Base-by-base conservation (phyloP, 2,888 invertebrate genomes). In the Euclidia mi region DNA sequence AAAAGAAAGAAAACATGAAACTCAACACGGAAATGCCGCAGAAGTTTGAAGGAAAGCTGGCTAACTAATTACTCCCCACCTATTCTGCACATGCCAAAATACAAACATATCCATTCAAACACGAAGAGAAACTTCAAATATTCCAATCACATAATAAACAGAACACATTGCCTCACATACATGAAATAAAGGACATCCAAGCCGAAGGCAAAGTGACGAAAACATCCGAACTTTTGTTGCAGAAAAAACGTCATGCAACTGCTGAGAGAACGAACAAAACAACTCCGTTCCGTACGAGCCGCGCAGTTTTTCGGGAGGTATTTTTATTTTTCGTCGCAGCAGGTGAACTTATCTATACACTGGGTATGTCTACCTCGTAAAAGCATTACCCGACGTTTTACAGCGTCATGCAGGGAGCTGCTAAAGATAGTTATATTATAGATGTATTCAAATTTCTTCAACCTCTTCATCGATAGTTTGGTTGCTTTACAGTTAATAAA, bases 311-410 rank as follows among this genome's bases (percentile, higher is more conserved):
- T 47, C 59, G 56, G 6, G 20, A 43, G 32, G 38, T 49, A 48
- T 65, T 69, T 76, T 70, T 66, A 60, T 70, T 61, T 73, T 71
- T 61, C 65, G 50, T 45, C 52, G 60, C 25, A 61, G 42, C 47
- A 58, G 49, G 60, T 64, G 62, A 66, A 56, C 60, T 69, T 74
- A 71, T 76, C 56, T 63, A 55, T 60, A 73, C 55, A 41, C 17
- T 9, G 50, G 14, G 40, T 45, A 31, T 34, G 57, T 62, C 37
- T 58, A 31, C 43, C 56, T 68, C 68, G 48, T 73, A 73, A 73
- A 71, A 65, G 47, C 51, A 63, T 68, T 68, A 58, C 53, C 31
- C 41, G 10, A 31, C 55, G 56, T 31, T 67, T 65, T 61, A 68
- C 29, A 34, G 48, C 47, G 25, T 37, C 49, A 35, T 43, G 34